phyloP scores from a whole-genome alignment of 2,797 vertebrate species.

The Streptopelia turtur region DNA sequence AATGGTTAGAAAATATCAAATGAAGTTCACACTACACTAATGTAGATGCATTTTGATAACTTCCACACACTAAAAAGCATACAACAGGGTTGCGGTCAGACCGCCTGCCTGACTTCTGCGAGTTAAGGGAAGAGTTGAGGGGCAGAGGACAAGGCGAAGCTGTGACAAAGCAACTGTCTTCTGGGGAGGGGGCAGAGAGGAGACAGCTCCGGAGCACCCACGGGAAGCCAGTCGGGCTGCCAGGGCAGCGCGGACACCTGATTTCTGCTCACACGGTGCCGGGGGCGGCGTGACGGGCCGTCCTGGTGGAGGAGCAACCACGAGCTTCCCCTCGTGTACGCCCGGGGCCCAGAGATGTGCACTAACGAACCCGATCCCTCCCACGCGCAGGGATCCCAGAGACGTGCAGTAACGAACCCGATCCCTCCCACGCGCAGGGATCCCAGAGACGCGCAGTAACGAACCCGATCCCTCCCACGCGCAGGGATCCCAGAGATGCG shows the following conservation, averaged over 20 bases:
- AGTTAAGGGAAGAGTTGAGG: neutral
- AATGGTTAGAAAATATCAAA: neutral
- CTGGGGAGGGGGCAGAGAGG: too few species aligned
- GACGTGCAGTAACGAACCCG: too few species aligned
- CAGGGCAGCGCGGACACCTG: neutral
- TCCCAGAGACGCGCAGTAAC: too few species aligned
- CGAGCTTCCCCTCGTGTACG: too few species aligned
- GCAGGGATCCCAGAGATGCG: too few species aligned
- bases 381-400: too few species aligned
- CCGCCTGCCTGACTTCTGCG: neutral
- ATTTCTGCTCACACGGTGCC: neutral
- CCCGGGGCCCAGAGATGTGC: too few species aligned
- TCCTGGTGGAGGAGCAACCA: neutral
- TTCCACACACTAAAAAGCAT: neutral
- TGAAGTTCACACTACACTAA: neutral
- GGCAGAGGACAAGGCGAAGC: neutral
- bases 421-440: too few species aligned
- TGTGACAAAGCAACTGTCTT: rapidly evolving
- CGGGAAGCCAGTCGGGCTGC: neutral
- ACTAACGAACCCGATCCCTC: too few species aligned
- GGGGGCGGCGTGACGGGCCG: rapidly evolving
- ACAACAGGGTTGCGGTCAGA: neutral
- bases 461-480: too few species aligned
- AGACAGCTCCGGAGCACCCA: neutral
- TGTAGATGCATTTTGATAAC: rapidly evolving